Conservation (phyloP, 2,113 vertebrate genomes). For the Oreotragus oreotragus region DNA sequence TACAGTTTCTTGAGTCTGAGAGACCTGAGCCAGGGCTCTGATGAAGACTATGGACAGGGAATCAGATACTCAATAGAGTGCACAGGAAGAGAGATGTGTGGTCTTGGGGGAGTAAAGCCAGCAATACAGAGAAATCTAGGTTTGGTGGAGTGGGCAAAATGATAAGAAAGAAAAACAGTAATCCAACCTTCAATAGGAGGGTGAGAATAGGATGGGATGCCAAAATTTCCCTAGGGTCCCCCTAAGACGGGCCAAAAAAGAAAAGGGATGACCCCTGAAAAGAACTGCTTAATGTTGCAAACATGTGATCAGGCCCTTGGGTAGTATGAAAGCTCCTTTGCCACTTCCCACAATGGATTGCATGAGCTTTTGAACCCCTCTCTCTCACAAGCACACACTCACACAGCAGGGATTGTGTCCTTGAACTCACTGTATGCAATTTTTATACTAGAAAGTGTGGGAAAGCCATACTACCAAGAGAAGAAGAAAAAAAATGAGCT, state of each 20-base stretch:
- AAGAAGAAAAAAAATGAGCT: not conserved
- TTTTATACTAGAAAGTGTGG: not conserved
- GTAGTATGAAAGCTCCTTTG: not conserved
- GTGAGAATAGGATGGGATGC: not conserved
- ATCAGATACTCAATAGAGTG: not conserved
- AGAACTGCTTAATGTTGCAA: not conserved
- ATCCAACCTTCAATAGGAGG: not conserved
- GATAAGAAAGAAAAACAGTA: not conserved
- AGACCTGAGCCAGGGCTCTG: not conserved
- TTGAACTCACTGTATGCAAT: not conserved
- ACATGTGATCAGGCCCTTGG: not conserved
- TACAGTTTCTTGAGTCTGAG: not conserved
- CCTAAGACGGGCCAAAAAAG: not conserved
- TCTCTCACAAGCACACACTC: not conserved
- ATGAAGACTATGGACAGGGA: not conserved
- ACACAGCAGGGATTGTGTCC: not conserved
- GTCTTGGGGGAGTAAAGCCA: not conserved
- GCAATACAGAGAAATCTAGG: not conserved
- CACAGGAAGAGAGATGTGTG: not conserved
- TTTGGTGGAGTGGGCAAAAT: not conserved
- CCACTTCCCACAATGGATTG: not conserved
- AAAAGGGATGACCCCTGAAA: not conserved
- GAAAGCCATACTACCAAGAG: not conserved
- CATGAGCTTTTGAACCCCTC: not conserved
- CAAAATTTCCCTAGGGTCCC: not conserved